Evolutionary conservation across 2,888 invertebrate genomes (phyloP), one percentile per base, ranked within the genome.

Genomic region (Caenorhabditis auriculariae): DNA sequence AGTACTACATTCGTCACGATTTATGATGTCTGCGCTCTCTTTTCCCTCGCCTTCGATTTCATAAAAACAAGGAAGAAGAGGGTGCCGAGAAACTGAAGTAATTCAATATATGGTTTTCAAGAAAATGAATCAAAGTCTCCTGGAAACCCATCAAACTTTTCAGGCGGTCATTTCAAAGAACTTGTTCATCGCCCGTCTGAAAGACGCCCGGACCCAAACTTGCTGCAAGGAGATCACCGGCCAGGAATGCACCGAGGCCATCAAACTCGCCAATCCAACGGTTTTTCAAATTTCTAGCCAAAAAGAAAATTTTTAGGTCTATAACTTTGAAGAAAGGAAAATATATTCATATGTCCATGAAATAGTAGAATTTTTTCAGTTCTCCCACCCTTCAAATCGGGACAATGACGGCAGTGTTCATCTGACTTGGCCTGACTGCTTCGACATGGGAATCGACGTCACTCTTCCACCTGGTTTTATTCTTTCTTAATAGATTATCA

Each of bases 381-480:
- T 70, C 56, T 60, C 52, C 15, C 66, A 66, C 53, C 67, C 67
- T 44, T 66, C 63, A 1, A 49, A 54, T 23, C 39, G 70, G 46
- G 67, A 70, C 38, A 74, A 72, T 17, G 72, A 79, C 28, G 76
- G 75, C 38, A 72, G 63, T 26, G 56, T 77, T n/a, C 74, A 74
- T 54, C 51, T 79, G 21, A 79, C 79, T 3, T 78, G 78, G 78
- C 79, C 79, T 17, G 72, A 72, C 50, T 79, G 79, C 56, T 79
- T 79, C 55, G 79, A 79, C 56, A 80, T 79, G 79, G 69, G 72
- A 42, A 74, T 79, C 42, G 78, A 79, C 55, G 72, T 79, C 28
- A 79, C 78, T 26, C 62, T 80, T 17, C 79, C 79, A 37, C 78
- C 80, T 17, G 69, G 56, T 50, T 17, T 37, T 41, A n/a, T 15